Evolutionary conservation across 2,888 invertebrate species (phyloP).

Genomic region (Petrolisthes manimaculis): DNA sequence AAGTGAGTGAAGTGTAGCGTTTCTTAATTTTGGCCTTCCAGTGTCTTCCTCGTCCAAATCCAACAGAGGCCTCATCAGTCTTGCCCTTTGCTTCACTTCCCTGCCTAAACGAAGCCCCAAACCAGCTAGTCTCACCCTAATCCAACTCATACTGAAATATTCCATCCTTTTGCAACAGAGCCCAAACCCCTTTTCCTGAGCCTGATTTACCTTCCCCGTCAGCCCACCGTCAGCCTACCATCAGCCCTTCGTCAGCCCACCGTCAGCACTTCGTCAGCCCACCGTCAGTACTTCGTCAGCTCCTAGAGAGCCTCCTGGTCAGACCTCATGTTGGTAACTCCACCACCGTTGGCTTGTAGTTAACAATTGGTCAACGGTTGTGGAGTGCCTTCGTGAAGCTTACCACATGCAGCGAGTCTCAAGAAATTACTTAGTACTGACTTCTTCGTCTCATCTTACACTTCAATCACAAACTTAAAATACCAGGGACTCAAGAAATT

Average conservation of each 20-base stretch:
- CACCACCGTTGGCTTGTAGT: conserved; percentile 56
- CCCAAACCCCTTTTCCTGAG: not conserved
- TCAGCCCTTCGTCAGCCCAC: not conserved
- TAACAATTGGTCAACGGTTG: conserved; percentile 49
- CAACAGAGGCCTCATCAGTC: not conserved
- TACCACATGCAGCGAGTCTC: conserved; percentile 39
- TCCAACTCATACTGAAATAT: not conserved
- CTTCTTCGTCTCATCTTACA: too few relatives aligned
- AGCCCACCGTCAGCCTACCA: not conserved
- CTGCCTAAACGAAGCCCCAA: not conserved
- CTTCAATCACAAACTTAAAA: too few relatives aligned
- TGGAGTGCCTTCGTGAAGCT: conserved; percentile 58
- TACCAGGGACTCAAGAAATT: too few relatives aligned
- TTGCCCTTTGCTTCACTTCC: not conserved
- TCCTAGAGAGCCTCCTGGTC: conserved; percentile 29
- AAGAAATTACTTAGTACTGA: not conserved
- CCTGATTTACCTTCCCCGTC: not conserved
- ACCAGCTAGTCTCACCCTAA: not conserved
- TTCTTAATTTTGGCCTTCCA: not conserved
- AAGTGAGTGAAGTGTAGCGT: not conserved
- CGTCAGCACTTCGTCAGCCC: not conserved
- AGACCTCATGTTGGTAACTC: conserved; percentile 58
- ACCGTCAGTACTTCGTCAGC: not conserved
- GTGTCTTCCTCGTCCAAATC: not conserved
- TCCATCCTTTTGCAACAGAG: not conserved